These are phyloP conservation scores for Tipula helvola DNA, from an alignment of 2,888 invertebrate species.

Conservation along the genomic window DNA sequence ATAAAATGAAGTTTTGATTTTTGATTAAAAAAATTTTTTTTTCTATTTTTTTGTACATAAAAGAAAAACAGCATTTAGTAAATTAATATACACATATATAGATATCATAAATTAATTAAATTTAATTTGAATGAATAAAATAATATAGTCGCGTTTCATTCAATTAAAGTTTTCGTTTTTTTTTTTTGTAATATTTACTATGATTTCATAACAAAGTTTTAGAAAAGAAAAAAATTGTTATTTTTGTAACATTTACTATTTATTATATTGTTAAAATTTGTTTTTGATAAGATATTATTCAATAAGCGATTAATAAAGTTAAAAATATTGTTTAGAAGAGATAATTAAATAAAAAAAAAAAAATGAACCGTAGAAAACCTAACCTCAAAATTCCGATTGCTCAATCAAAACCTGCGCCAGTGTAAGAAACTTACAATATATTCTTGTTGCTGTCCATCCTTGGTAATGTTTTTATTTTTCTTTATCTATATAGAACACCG, in stretches of 20 bases:
- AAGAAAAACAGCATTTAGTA: not conserved
- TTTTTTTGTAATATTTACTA: not conserved
- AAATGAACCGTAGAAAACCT: constrained; percentile 26
- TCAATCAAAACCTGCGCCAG: constrained; percentile 37
- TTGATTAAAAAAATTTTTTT: not conserved
- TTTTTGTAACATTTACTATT: not conserved
- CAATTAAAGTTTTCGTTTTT: not conserved
- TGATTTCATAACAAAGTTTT: not conserved
- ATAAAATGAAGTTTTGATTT: not conserved
- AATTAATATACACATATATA: not conserved
- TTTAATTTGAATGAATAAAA: not conserved
- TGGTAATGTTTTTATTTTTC: not conserved
- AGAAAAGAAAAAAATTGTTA: not conserved
- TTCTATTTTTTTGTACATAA: constrained; percentile 4
- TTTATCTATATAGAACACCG: constrained; percentile 36
- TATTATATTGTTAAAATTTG: not conserved
- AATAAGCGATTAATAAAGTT: not conserved
- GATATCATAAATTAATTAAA: not conserved
- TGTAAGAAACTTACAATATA: constrained; percentile 29
- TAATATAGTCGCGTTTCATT: not conserved
- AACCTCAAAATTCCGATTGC: constrained; percentile 40
- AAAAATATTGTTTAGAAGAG: not conserved
- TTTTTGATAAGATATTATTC: not conserved
- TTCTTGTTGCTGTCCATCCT: too few relatives aligned
- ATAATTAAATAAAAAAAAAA: constrained; percentile 8